Conservation (phyloP, 2,113 vertebrate species). For the Trematocara unimaculatum region DNA sequence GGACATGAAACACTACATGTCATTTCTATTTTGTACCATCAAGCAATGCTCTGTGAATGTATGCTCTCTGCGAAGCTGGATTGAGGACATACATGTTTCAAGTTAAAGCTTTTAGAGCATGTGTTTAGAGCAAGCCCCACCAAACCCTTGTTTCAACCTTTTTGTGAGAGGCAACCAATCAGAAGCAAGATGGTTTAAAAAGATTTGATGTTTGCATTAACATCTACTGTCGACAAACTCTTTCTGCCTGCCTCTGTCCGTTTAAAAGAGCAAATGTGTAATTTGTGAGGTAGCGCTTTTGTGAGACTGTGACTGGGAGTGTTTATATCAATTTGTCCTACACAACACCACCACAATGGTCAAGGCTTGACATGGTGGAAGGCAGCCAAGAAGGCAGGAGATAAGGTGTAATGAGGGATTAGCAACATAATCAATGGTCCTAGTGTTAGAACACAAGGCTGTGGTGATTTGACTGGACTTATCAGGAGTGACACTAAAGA, state of each 20-base stretch:
- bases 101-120: not conserved
- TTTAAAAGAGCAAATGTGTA: not conserved
- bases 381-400: not conserved
- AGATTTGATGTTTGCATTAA: not conserved
- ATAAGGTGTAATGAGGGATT: not conserved
- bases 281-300: not conserved
- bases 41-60: not conserved
- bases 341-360: not conserved
- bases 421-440: not conserved
- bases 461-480: not conserved
- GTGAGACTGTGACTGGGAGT: not conserved
- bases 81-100: not conserved
- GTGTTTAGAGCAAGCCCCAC: not conserved
- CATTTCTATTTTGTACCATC: not conserved
- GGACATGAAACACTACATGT: not conserved
- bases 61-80: not conserved
- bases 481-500: not conserved
- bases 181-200: not conserved
- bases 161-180: not conserved
- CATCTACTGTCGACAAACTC: not conserved
- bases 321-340: constrained; percentile 8
- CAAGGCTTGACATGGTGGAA: not conserved
- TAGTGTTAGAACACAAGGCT: not conserved
- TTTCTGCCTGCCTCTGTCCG: not conserved
- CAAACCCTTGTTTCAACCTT: not conserved